A percentile compares a stretch with the other conserved stretches of the same genome.
These are phyloP conservation scores for Benthosema pterotum DNA, from an alignment of 2,797 vertebrate species.

Conservation along the genomic window DNA sequence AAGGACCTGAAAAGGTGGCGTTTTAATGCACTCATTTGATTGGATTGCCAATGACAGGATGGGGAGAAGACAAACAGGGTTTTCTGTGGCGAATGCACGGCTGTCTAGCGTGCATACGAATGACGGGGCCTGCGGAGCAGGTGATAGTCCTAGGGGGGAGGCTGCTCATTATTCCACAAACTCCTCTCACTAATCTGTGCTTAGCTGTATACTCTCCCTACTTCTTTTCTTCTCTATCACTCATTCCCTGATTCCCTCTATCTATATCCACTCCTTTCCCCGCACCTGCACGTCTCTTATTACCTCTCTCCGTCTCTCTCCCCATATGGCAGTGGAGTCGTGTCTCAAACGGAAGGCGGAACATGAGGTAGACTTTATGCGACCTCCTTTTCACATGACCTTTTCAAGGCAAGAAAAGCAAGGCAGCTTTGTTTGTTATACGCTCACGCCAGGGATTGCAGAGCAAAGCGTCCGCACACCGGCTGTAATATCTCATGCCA, in stretches of 20 bases:
- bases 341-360: constrained; percentile 63
- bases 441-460: constrained; percentile 46
- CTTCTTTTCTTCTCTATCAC: background rate
- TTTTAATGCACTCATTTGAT: constrained; percentile 66
- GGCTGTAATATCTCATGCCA: constrained; percentile 44
- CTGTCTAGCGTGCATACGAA: constrained; percentile 48
- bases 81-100: constrained; percentile 23
- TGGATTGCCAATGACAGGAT: constrained; percentile 64
- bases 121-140: constrained; percentile 40
- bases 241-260: constrained; percentile 15
- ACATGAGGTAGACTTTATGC: constrained; percentile 45
- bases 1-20: constrained; percentile 61
- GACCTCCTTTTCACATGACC: constrained; percentile 61
- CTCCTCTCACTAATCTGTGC: constrained; percentile 51
- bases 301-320: constrained; percentile 3
- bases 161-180: constrained; percentile 59
- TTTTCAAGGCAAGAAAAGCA: constrained; percentile 41
- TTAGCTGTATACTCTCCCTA: constrained; percentile 22
- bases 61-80: constrained; percentile 32
- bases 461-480: constrained; percentile 39
- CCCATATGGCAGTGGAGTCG: constrained; percentile 50
- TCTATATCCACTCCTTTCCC: constrained; percentile 16
- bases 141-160: constrained; percentile 52
- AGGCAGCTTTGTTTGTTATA: background rate
- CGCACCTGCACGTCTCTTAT: background rate